Evolutionary conservation across 2,797 vertebrate species (phyloP).

Genomic region (Pogonophryne albipinna): DNA sequence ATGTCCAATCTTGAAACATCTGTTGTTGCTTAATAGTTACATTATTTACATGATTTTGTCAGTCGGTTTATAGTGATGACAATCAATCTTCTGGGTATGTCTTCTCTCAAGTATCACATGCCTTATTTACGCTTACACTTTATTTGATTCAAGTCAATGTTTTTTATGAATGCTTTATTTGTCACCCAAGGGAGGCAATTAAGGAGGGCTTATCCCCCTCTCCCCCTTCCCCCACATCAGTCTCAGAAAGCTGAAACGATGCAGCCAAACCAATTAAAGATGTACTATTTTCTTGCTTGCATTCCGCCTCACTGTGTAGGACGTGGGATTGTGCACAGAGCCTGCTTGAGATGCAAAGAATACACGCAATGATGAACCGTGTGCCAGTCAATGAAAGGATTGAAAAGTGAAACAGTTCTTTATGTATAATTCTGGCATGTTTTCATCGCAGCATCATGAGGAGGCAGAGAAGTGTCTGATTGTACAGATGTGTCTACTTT

Average conservation of each 20-base stretch:
- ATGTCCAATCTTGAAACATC: not conserved
- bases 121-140: not conserved
- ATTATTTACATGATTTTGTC: not conserved
- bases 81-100: not conserved
- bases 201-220: not conserved
- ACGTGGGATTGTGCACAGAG: not conserved
- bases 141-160: not conserved
- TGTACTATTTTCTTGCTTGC: not conserved
- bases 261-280: conserved; percentile 1
- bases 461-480: conserved; percentile 7
- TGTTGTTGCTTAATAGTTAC: not conserved
- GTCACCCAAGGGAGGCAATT: not conserved
- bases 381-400: not conserved
- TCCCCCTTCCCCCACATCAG: not conserved
- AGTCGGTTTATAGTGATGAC: not conserved
- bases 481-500: conserved; percentile 27
- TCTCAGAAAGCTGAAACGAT: not conserved
- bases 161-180: not conserved
- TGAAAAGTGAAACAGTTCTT: conserved; percentile 4
- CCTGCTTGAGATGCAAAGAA: not conserved
- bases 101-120: not conserved
- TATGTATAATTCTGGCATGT: conserved; percentile 8
- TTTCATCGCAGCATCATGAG: conserved; percentile 14
- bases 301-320: not conserved
- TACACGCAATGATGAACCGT: not conserved